These are phyloP conservation scores for Aegotheles bennettii DNA, from an alignment of 2,113 vertebrate genomes.

Conservation along the genomic window DNA sequence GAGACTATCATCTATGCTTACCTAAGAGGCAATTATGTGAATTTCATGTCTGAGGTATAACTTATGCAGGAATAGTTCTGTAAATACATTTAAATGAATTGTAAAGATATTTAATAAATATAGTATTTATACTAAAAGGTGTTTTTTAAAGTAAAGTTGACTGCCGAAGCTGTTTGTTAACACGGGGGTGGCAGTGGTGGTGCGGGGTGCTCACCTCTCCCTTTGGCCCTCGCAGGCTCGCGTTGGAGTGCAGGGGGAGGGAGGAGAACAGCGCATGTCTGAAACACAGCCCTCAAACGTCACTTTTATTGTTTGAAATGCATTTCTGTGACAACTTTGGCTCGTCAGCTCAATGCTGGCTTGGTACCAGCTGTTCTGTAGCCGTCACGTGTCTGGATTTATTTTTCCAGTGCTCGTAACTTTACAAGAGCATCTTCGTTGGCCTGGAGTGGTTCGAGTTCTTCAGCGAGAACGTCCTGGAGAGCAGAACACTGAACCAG, in stretches of 20 bases:
- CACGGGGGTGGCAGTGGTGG: background rate
- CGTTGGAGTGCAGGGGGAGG: background rate
- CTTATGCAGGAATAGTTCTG: conserved; percentile 85
- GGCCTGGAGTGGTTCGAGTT: background rate
- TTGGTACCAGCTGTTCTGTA: accelerated
- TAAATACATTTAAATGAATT: conserved; percentile 86
- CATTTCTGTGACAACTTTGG: background rate
- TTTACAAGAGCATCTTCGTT: background rate
- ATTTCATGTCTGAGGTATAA: conserved; percentile 80
- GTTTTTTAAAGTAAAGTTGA: background rate
- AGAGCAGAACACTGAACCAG: background rate
- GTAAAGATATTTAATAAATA: conserved; percentile 96
- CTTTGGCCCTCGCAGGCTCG: too few relatives aligned
- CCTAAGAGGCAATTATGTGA: conserved; percentile 74
- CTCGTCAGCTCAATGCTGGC: accelerated
- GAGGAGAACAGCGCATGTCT: background rate
- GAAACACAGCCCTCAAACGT: background rate
- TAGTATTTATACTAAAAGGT: conserved; percentile 89
- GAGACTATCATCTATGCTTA: conserved; percentile 78
- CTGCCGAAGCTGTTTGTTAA: background rate
- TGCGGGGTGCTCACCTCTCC: background rate
- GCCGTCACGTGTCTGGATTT: background rate
- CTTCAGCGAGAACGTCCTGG: accelerated
- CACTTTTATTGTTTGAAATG: background rate
- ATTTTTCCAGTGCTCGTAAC: background rate